These are phyloP conservation scores for Tromatobia lineatoria DNA, from an alignment of 2,888 invertebrate genomes.

Conservation along the genomic window DNA sequence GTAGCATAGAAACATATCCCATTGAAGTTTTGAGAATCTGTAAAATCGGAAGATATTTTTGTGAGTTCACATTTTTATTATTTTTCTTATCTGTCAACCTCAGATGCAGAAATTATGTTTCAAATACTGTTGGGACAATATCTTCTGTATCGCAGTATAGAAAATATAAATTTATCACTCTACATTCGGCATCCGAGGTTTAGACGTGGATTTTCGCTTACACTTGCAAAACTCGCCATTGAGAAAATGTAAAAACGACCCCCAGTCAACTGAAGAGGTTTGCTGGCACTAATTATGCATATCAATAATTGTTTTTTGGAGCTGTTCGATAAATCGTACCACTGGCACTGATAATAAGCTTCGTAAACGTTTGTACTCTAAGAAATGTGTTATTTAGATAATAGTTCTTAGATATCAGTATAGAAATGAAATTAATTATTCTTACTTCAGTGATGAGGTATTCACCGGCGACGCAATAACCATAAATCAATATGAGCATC, in stretches of 20 bases:
- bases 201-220: constrained; percentile 18
- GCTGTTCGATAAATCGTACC: constrained; percentile 39
- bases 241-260: constrained; percentile 67
- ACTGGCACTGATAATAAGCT: constrained; percentile 52
- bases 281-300: constrained; percentile 60
- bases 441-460: constrained; percentile 63
- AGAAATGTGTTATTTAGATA: background rate
- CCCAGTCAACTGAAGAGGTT: constrained; percentile 57
- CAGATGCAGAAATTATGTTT: background rate
- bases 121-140: background rate
- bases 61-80: background rate
- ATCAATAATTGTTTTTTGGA: constrained; percentile 64
- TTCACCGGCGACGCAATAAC: constrained; percentile 66
- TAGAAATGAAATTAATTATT: background rate
- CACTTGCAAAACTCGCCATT: constrained; percentile 54
- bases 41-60: background rate
- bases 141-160: background rate
- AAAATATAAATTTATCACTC: background rate
- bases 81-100: background rate
- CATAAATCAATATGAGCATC: constrained; percentile 62
- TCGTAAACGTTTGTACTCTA: constrained; percentile 46
- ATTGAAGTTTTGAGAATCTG: constrained; percentile 53
- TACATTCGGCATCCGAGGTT: background rate
- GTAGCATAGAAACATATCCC: constrained; percentile 49
- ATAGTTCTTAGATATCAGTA: background rate